A percentile compares a stretch with the other conserved stretches of the same genome.
Evolutionary conservation across 2,797 vertebrate genomes (phyloP).

Genomic region (Liparis tanakae): DNA sequence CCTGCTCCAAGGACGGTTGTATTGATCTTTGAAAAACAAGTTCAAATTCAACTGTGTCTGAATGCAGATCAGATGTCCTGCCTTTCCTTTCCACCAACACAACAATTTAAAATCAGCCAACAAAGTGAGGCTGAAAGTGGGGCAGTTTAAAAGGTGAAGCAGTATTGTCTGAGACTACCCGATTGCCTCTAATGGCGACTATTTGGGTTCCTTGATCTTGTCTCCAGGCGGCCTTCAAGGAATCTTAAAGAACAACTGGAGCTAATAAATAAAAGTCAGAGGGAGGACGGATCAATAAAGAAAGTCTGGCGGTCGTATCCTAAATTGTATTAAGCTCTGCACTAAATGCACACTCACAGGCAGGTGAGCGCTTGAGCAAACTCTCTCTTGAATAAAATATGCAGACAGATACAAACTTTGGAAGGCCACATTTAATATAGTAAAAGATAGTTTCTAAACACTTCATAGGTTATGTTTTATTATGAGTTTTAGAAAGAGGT

Average conservation of each 20-base stretch:
- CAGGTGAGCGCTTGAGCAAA: not conserved
- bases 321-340: conserved; percentile 6
- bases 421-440: not conserved
- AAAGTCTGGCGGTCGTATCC: conserved; percentile 17
- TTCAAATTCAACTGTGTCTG: not conserved
- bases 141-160: not conserved
- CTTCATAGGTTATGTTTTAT: not conserved
- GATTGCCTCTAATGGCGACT: not conserved
- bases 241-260: conserved; percentile 20
- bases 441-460: not conserved
- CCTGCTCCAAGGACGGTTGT: not conserved
- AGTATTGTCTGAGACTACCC: not conserved
- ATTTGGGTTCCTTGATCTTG: not conserved
- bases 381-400: conserved; percentile 36
- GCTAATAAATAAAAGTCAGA: conserved; percentile 25
- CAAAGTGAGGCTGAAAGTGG: not conserved
- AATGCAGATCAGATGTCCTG: not conserved
- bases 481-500: not conserved
- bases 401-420: not conserved
- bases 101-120: not conserved
- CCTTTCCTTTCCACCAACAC: not conserved
- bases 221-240: not conserved
- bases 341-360: conserved; percentile 5
- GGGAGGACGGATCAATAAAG: conserved; percentile 33
- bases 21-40: conserved; percentile 2